Base-by-base conservation (phyloP, 2,888 invertebrate species). In the Archips crataeganus region DNA sequence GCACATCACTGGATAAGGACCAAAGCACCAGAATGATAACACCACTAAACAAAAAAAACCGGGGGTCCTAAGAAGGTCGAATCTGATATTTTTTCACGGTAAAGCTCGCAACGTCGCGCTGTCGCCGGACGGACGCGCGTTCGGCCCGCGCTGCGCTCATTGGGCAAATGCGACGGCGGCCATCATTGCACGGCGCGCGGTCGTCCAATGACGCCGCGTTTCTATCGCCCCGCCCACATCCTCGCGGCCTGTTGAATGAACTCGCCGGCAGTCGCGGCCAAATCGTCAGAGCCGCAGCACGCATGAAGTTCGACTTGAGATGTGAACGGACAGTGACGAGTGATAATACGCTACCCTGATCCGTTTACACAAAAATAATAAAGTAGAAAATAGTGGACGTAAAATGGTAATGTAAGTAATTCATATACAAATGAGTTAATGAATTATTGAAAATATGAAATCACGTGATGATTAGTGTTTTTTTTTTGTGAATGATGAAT, bases 41-140 rank as follows among this genome's bases (percentile, higher is more conserved):
- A 90, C 91, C 90, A 90, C 89, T 88, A 91, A 93, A 93, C 90
- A 39, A 39, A 92, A 94, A 90, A 93, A 94, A 93, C 89, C 90
- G 87, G 89, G 94, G 93, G 92, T 92, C 93, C 94, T 89, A 93
- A 93, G 93, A 94, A 93, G 94, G 93, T 94, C 93, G 94, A 94
- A 93, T 93, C 92, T 92, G 92, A 91, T 93, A 88, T 90, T 93
- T 93, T 92, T 94, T 93, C 91, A 74, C 87, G 87, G 86, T 86
- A 89, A 89, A 93, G 91, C 92, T 93, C 93, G 94, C 94, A 94
- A 93, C 94, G 93, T 91, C 93, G 93, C 93, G 79, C 83, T 83
- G 84, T 87, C 81, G 88, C 85, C 87, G 88, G 88, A 90, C 91
- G 91, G 89, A 92, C 94, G 92, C 91, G 93, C 94, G 94, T 94